Evolutionary conservation across 2,888 invertebrate species (phyloP), one percentile per base, ranked within the genome.

Genomic region (Agrotis exclamationis): DNA sequence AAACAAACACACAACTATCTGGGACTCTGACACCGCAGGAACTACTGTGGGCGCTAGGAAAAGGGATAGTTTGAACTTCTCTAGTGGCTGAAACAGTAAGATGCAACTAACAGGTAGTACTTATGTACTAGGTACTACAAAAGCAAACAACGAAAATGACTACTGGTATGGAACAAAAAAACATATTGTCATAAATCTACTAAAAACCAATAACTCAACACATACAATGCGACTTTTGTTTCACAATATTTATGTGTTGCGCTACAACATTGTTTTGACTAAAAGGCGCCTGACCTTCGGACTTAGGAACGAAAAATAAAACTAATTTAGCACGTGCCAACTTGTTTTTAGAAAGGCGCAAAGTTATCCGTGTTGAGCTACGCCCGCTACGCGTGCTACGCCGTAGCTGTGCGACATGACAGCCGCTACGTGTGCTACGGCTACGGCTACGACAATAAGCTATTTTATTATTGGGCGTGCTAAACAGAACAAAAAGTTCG

Each of bases 351-450:
- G 73, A 65, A 76, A 76, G 58, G 50, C 71, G 65, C 62, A 64
- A 80, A 80, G 65, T 79, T 81, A 70, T 56, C 72, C 67, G 63
- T 63, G 58, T 74, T 63, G 54, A 50, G 65, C 85, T 82, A 80
- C 84, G 79, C 28, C 14, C 16, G 70, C 60, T 53, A 71, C 67
- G 67, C n/a, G 9, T 39, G 39, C 39, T 39, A 39, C 58, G 67
- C 28, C 77, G 82, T 80, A 83, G 79, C 79, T 67, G 68, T 53
- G 59, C 67, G 54, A 78, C 68, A 75, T 84, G 86, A 85, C 86
- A 84, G 80, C 79, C 73, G 76, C 84, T 86, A 86, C 86, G 83
- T 84, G 84, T 79, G 70, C 82, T 82, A 83, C 80, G 76, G 62
- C 74, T 76, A 76, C 75, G 63, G 68, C 76, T 84, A 79, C 76